phyloP scores from a whole-genome alignment of 1,140 invertebrate species.

The Caenorhabditis tropicalis region DNA sequence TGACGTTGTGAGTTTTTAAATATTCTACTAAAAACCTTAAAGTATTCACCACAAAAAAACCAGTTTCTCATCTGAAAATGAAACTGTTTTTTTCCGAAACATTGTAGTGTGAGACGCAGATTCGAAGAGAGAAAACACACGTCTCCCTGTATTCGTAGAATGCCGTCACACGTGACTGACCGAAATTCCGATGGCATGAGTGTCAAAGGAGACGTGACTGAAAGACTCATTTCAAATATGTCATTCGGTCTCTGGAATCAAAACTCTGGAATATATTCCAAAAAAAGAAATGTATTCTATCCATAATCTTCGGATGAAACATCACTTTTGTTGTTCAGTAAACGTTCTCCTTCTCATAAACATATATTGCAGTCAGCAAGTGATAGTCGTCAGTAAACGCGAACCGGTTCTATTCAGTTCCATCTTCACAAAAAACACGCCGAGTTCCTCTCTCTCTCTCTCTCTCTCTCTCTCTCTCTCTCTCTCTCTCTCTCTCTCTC shows the following conservation, averaged over 20 bases:
- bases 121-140: neutral
- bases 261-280: neutral
- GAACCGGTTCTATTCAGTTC: slow-evolving; percentile 19
- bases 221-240: no score
- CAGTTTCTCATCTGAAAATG: neutral
- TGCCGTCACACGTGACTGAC: slow-evolving; percentile 25
- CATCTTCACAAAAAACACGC: neutral
- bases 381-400: neutral
- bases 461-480: no score
- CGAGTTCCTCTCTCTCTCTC: slow-evolving; percentile 9
- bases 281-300: neutral
- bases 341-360: neutral
- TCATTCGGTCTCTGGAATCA: no score
- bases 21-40: neutral
- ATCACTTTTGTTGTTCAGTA: neutral
- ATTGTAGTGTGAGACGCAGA: neutral
- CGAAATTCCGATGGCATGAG: slow-evolving; percentile 30
- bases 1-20: neutral
- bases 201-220: neutral
- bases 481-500: no score
- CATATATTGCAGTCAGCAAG: neutral
- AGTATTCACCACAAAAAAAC: neutral
- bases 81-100: neutral
- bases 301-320: neutral
- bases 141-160: neutral